Evolutionary conservation across 2,113 vertebrate genomes (phyloP), one percentile per base, ranked within the genome.

Genomic region (Sturnus vulgaris): DNA sequence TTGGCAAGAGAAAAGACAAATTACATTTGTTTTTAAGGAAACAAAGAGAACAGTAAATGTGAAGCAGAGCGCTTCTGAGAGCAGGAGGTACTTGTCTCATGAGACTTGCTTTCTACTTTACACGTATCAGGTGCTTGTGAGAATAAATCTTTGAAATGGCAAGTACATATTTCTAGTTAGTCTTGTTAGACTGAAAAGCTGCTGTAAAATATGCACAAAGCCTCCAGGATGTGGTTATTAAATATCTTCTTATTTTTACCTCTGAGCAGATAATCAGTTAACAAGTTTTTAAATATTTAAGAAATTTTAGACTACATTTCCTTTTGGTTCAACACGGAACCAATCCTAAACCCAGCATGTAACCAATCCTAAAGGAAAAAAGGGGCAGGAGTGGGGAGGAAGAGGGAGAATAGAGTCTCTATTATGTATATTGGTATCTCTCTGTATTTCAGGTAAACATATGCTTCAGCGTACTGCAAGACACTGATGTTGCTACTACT

Each of bases 1-100:
- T 5, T 80, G 76, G 33, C 20, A 53, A 78, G 52, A 81, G 84
- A 90, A 89, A 47, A 69, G 47, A 86, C 18, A 68, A 94, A 95
- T 88, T 47, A 23, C 17, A 30, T 86, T 96, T 72, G 77, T 63
- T 93, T 94, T 91, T 65, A 73, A 82, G 71, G 49, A 92, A 96
- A 81, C 81, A 86, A 91, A 91, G 92, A 72, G 42, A 83, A 76
- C 8, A 0, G 0, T 59, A 72, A 83, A 13, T 3, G 8, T 4
- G 15, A 23, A 87, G 47, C 35, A 84, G 66, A 77, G 40, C 0
- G 3, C 40, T 93, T 59, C 65, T 69, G 66, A 73, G 77, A 72
- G 55, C 39, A 80, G 72, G 50, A 95, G 63, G 46, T 30, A 14
- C 20, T 35, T 84, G 80, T 50, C 75, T 92, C 65, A 57, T 1